Evolutionary conservation across 2,888 invertebrate species (phyloP), one percentile per base, ranked within the genome.

Genomic region (Altica lythri): DNA sequence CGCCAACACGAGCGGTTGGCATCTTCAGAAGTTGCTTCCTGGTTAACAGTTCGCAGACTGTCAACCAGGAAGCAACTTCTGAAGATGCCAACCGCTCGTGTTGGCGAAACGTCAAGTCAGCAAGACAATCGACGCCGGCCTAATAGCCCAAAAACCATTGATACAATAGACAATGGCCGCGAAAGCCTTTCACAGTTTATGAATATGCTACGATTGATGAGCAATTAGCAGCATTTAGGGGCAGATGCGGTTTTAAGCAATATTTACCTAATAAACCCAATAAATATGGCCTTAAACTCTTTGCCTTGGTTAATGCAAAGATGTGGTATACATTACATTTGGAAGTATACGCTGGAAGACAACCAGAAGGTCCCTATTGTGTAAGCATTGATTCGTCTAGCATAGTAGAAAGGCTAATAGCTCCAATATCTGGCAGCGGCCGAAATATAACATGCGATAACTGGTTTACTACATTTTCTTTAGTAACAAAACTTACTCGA

Each of bases 351-450:
- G n/a, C n/a, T n/a, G n/a, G n/a, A n/a, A n/a, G n/a, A n/a, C n/a
- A n/a, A n/a, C n/a, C n/a, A n/a, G n/a, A n/a, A 12, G 32, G 32
- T 30, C 32, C 32, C 32, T 30, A 30, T 30, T 3, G 12, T 30
- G 5, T 30, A 30, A 30, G 9, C 32, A 30, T 3, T 30, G 32
- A 30, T 30, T 30, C n/a, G 32, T 30, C 32, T 10, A 30, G 32
- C 32, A 30, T 30, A 4, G 32, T 30, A 30, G n/a, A 30, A 30
- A n/a, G 32, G 32, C 32, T 30, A 12, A 30, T 30, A 30, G 32
- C 32, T 30, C 32, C 32, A 30, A 30, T 30, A 30, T 30, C 32
- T 30, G 32, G 32, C 32, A 30, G n/a, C 32, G 32, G n/a, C 4
- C 4, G 32, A 30, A 30, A 12, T 9, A 12, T 12, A 30, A 12